Conservation (phyloP, 2,888 invertebrate species). For the Pseudoips prasinana region DNA sequence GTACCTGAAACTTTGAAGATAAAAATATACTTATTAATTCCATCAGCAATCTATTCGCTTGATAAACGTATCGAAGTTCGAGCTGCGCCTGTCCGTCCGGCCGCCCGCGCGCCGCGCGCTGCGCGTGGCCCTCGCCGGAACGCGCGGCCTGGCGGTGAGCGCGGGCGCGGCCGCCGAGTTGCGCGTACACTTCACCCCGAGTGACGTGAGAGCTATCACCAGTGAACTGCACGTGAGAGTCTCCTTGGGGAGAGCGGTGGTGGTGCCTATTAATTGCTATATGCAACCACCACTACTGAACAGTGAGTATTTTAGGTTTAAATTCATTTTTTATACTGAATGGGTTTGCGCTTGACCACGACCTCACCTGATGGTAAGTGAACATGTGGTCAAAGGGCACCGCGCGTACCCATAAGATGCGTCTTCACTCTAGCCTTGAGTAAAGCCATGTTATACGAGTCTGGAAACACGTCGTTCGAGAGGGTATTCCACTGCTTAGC, state of each 20-base stretch:
- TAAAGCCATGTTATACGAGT: too few relatives aligned
- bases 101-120: slow-evolving; percentile 53
- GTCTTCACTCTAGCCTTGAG: too few relatives aligned
- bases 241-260: slow-evolving; percentile 27
- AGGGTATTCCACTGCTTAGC: too few relatives aligned
- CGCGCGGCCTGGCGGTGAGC: slow-evolving; percentile 50
- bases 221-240: slow-evolving; percentile 49
- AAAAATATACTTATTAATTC: too few relatives aligned
- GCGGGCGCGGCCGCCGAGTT: slow-evolving; percentile 51
- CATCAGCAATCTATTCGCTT: slow-evolving; percentile 52
- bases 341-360: too few relatives aligned
- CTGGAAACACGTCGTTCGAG: too few relatives aligned
- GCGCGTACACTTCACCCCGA: slow-evolving; percentile 49
- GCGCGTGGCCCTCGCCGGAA: slow-evolving; percentile 40
- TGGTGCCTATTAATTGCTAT: slow-evolving; percentile 54
- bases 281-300: slow-evolving; percentile 58
- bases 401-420: too few relatives aligned
- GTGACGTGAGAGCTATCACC: slow-evolving; percentile 40
- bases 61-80: slow-evolving; percentile 54
- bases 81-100: slow-evolving; percentile 51
- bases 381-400: too few relatives aligned
- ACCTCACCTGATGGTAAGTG: too few relatives aligned
- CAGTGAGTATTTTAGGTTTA: slow-evolving; percentile 34
- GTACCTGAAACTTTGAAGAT: too few relatives aligned
- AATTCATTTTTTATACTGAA: neutral